Evolutionary conservation across 2,888 invertebrate genomes (phyloP).

Genomic region (Pristionchus entomophagus): DNA sequence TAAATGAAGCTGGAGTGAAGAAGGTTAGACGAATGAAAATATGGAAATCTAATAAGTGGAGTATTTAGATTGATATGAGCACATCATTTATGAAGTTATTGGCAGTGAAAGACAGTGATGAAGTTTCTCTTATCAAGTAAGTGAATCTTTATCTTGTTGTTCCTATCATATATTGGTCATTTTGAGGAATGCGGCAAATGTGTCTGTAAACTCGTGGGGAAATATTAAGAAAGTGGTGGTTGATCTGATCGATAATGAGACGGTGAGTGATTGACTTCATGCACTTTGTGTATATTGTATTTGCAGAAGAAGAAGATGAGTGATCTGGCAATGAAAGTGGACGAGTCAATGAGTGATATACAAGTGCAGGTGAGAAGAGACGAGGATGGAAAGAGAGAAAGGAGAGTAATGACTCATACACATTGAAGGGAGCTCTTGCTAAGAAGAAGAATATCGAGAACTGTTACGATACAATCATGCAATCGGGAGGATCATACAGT

Average conservation of each 20-base stretch:
- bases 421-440: constrained; percentile 82
- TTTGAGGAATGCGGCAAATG: constrained; percentile 87
- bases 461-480: constrained; percentile 95
- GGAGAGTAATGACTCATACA: no score
- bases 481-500: constrained; percentile 97
- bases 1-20: constrained; percentile 87
- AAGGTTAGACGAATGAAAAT: constrained; percentile 79
- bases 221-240: constrained; percentile 97
- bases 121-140: constrained; percentile 80
- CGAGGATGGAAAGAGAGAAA: neutral
- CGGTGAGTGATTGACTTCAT: constrained; percentile 59
- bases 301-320: constrained; percentile 93
- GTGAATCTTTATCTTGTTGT: neutral
- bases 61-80: constrained; percentile 83
- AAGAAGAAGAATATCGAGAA: constrained; percentile 85
- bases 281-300: neutral
- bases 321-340: constrained; percentile 94
- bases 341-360: constrained; percentile 92
- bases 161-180: neutral
- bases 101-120: constrained; percentile 94
- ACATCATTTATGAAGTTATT: constrained; percentile 88
- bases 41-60: constrained; percentile 33
- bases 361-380: constrained; percentile 88
- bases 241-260: constrained; percentile 98
- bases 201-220: constrained; percentile 93